phyloP scores from a whole-genome alignment of 1,140 invertebrate genomes.

The Megathymus violae region DNA sequence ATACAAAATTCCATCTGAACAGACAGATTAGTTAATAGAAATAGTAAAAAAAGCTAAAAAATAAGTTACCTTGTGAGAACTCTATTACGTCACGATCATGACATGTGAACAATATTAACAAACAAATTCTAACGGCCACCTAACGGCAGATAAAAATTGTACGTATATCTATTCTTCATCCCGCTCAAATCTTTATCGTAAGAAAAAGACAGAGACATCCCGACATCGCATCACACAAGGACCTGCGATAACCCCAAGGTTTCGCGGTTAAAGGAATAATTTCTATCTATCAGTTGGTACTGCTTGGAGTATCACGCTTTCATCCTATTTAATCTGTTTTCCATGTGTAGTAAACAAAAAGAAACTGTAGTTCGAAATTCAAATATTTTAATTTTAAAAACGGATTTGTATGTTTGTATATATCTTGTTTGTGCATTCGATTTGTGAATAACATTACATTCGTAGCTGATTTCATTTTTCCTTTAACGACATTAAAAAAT shows the following conservation, averaged over 20 bases:
- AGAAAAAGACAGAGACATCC: constrained; percentile 1
- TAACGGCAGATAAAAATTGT: background rate
- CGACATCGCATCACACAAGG: constrained; percentile 36
- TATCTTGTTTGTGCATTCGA: background rate
- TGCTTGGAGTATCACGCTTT: constrained; percentile 15
- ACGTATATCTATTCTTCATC: background rate
- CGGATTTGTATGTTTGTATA: background rate
- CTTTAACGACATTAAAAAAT: too few relatives aligned
- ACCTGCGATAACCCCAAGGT: constrained; percentile 53
- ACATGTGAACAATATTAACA: too few relatives aligned
- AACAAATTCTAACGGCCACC: background rate
- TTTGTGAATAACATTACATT: constrained; percentile 5
- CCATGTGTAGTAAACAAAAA: background rate
- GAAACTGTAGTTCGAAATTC: background rate
- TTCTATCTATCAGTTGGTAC: constrained; percentile 37
- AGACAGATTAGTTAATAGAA: too few relatives aligned
- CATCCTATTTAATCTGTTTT: constrained; percentile 6
- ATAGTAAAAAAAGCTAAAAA: too few relatives aligned
- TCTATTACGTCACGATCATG: background rate
- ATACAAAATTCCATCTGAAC: too few relatives aligned
- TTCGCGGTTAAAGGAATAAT: constrained; percentile 58
- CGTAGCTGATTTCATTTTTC: too few relatives aligned
- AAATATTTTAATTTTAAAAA: background rate
- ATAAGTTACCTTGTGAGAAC: background rate
- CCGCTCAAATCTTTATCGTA: background rate